A percentile compares a stretch with the other conserved stretches of the same genome.
Evolutionary conservation across 2,888 invertebrate species (phyloP).

Genomic region (Ceratothoa steindachneri): DNA sequence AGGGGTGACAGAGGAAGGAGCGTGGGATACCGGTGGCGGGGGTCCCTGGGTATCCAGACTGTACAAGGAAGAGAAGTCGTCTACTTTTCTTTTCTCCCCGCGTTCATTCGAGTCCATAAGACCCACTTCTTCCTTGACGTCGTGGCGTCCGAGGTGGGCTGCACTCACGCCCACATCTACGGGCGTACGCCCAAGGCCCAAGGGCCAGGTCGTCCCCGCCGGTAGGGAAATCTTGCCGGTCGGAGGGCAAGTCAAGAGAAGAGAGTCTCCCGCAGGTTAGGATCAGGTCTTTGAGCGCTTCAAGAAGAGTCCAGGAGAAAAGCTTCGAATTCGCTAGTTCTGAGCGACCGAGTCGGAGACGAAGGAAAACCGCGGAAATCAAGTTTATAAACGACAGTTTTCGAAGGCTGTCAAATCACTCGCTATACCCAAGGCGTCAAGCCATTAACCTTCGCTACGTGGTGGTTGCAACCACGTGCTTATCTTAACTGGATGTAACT

Average conservation of each 20-base stretch:
- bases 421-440: background rate
- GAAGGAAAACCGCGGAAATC: background rate
- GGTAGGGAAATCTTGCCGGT: slow-evolving; percentile 44
- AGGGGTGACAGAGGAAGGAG: slow-evolving; percentile 31
- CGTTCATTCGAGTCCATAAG: slow-evolving; percentile 52
- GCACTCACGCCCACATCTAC: slow-evolving; percentile 43
- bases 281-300: no score
- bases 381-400: background rate
- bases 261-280: background rate
- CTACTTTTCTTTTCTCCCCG: slow-evolving; percentile 60
- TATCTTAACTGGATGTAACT: background rate
- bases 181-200: slow-evolving; percentile 41
- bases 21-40: slow-evolving; percentile 30
- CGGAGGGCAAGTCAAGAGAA: background rate
- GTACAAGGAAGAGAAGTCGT: slow-evolving; percentile 83
- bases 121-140: slow-evolving; percentile 45
- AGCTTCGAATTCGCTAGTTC: no score
- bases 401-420: background rate
- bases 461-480: slow-evolving; percentile 2
- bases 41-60: slow-evolving; percentile 58
- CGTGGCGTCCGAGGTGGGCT: slow-evolving; percentile 37
- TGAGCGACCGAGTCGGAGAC: no score
- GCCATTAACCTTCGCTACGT: background rate
- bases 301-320: no score
- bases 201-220: slow-evolving; percentile 46